Base-by-base conservation (phyloP, 2,888 invertebrate species). In the Drosophila aldrichi region DNA sequence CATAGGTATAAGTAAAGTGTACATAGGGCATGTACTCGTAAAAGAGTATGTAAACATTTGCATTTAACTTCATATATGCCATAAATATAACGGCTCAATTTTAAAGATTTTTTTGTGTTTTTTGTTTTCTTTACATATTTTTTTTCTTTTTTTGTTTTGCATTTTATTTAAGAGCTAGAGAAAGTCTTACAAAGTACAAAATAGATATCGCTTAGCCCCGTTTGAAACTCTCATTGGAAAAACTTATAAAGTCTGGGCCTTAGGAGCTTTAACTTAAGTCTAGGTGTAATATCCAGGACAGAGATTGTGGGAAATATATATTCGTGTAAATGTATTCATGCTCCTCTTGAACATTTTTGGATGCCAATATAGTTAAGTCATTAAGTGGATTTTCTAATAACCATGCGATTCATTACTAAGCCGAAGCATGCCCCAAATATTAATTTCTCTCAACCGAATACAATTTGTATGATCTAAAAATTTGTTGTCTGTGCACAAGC, bases 141-240 rank as follows among this genome's bases (percentile, higher is more conserved):
- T 12, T 2, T 8, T 25, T 22, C 29, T 10, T 20, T 18, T 44
- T 54, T 6, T 34, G 6, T 43, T 62, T 44, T 46, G 12, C 56
- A n/a, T 63, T 41, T 51, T 16, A 51, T 43, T 60, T 49, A 57
- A 56, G 51, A 56, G 56, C 68, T 71, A 66, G 73, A 60, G 80
- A 83, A 82, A 81, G 83, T 86, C 82, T 77, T 82, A 77, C 56
- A 70, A 62, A 72, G 66, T 77, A 80, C 59, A 78, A 62, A 79
- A 77, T 78, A 77, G 71, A 79, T 67, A 52, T 65, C 43, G 61
- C 46, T 65, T 77, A 55, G 64, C 59, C 59, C 71, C 48, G 65
- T 40, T 70, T 77, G 65, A 77, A 77, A 78, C 74, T 65, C 61
- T 64, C 66, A 72, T 61, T 72, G 56, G 57, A 60, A 69, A 60